A percentile compares a stretch with the other conserved stretches of the same genome.
These are phyloP conservation scores for Sternarchorhynchus goeldii DNA, from an alignment of 2,797 vertebrate species.

Conservation along the genomic window DNA sequence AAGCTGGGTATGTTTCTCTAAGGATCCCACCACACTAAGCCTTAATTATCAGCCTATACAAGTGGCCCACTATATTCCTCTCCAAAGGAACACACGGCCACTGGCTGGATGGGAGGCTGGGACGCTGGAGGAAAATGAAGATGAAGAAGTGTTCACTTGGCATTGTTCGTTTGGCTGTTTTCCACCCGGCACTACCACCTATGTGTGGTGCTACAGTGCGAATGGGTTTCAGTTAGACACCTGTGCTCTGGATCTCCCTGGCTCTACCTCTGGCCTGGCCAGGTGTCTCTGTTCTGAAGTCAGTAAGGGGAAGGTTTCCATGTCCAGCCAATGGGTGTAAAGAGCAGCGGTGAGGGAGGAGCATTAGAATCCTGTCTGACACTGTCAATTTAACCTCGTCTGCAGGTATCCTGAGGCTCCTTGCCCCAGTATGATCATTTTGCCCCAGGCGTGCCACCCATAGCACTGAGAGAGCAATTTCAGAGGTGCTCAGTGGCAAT, in stretches of 20 bases:
- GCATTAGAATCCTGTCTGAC: constrained; percentile 48
- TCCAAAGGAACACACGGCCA: constrained; percentile 32
- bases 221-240: constrained; percentile 41
- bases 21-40: constrained; percentile 31
- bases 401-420: background rate
- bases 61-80: constrained; percentile 40
- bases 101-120: constrained; percentile 54
- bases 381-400: constrained; percentile 44
- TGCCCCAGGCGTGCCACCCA: background rate
- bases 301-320: constrained; percentile 63
- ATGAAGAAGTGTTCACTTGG: constrained; percentile 53
- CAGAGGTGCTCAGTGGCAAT: background rate
- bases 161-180: constrained; percentile 47
- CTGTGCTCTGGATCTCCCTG: constrained; percentile 66
- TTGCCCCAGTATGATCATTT: background rate
- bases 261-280: constrained; percentile 70
- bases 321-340: constrained; percentile 55
- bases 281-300: constrained; percentile 69
- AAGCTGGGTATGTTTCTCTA: constrained; percentile 29
- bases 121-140: constrained; percentile 55
- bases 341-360: constrained; percentile 55
- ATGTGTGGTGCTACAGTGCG: constrained; percentile 35
- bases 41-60: constrained; percentile 46
- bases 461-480: background rate
- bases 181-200: background rate